phyloP scores from a whole-genome alignment of 1,140 invertebrate species.

The Drosophila takahashii region DNA sequence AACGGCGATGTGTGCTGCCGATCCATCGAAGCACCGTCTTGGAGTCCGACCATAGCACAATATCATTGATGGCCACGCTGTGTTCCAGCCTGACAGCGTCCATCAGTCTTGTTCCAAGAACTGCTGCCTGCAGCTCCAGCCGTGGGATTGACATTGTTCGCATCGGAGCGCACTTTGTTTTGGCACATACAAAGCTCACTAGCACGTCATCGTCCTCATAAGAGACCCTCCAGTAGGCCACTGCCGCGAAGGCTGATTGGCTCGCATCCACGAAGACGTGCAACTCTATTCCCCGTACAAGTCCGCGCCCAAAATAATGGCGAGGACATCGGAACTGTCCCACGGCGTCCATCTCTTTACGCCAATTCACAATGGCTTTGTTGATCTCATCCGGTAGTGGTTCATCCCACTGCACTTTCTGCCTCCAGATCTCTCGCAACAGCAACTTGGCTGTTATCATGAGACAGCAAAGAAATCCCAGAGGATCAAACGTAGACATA shows the following conservation, averaged over 20 bases:
- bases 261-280: slow-evolving; percentile 35
- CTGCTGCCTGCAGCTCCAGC: slow-evolving; percentile 84
- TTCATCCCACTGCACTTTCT: slow-evolving; percentile 5
- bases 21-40: slow-evolving; percentile 1
- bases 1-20: not conserved
- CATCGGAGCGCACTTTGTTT: slow-evolving; percentile 78
- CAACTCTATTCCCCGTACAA: not conserved
- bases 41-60: not conserved
- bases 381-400: not conserved
- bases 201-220: not conserved
- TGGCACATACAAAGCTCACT: slow-evolving; percentile 36
- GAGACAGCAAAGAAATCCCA: not conserved
- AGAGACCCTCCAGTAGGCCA: slow-evolving; percentile 37
- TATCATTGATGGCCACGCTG: not conserved
- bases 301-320: not conserved
- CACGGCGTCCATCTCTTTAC: too few species aligned
- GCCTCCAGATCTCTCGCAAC: slow-evolving; percentile 5
- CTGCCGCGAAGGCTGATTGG: slow-evolving; percentile 31
- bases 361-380: too few species aligned
- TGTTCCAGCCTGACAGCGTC: slow-evolving; percentile 4
- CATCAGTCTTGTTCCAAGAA: slow-evolving; percentile 72
- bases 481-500: not conserved
- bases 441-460: not conserved
- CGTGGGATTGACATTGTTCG: slow-evolving; percentile 79
- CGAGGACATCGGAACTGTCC: not conserved